phyloP scores from a whole-genome alignment of 2,888 invertebrate species.

The Apotomis capreana region DNA sequence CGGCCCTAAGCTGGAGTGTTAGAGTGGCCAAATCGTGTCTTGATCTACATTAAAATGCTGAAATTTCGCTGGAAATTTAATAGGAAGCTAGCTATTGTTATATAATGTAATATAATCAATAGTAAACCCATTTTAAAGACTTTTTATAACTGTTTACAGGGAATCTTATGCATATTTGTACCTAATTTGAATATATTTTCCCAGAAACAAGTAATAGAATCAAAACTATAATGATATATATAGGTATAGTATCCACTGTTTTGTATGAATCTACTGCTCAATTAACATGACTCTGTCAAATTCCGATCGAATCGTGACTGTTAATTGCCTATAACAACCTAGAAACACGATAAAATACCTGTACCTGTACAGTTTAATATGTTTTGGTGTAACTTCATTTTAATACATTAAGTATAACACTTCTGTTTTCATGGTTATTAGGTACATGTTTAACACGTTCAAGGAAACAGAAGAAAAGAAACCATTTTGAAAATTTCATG shows the following conservation, averaged over 20 bases:
- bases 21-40: constrained; percentile 1
- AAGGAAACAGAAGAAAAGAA: too few species aligned
- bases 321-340: neutral
- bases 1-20: constrained; percentile 58
- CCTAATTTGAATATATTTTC: neutral
- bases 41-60: neutral
- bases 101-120: too few species aligned
- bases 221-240: neutral
- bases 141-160: too few species aligned
- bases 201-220: neutral
- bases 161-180: neutral
- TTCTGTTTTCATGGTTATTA: too few species aligned
- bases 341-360: neutral
- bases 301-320: neutral
- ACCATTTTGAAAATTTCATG: too few species aligned
- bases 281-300: constrained; percentile 12
- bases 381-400: too few species aligned
- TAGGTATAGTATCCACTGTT: neutral
- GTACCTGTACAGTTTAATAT: too few species aligned
- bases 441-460: too few species aligned
- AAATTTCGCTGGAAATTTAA: neutral
- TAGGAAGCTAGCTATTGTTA: neutral
- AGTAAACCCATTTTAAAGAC: too few species aligned
- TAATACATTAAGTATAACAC: too few species aligned
- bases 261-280: neutral